A percentile compares a stretch with the other conserved stretches of the same genome.
These are phyloP conservation scores for Hermetia illucens DNA, from an alignment of 1,140 invertebrate species.

Conservation along the genomic window DNA sequence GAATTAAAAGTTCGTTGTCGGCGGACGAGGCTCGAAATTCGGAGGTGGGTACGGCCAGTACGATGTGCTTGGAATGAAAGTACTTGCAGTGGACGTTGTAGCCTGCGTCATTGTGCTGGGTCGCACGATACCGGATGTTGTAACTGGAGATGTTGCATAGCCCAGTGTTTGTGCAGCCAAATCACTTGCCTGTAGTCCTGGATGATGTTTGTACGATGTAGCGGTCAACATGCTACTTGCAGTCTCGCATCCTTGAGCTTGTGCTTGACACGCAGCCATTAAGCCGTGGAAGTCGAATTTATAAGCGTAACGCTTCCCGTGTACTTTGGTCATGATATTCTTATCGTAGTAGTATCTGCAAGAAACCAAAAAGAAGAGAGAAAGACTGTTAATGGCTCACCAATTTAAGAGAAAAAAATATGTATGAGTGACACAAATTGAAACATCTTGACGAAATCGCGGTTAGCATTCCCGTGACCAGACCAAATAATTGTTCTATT, in stretches of 20 bases:
- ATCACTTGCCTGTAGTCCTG: constrained; percentile 16
- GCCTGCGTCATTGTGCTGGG: constrained; percentile 20
- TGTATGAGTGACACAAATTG: no score
- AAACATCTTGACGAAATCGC: no score
- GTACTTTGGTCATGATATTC: constrained; percentile 92
- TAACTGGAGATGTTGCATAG: constrained; percentile 10
- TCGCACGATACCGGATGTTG: constrained; percentile 7
- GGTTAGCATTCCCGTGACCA: no score
- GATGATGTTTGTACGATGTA: constrained; percentile 19
- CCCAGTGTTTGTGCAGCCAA: constrained; percentile 8
- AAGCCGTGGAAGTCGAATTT: constrained; percentile 82
- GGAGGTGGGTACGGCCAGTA: constrained; percentile 30
- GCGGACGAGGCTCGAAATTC: constrained; percentile 28
- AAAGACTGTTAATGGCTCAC: constrained; percentile 1
- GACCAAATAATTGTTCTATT: background rate
- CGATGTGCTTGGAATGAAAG: constrained; percentile 19
- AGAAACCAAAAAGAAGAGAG: constrained; percentile 12
- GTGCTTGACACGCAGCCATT: constrained; percentile 69
- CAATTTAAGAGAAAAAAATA: constrained; percentile 1
- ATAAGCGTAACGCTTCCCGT: constrained; percentile 84
- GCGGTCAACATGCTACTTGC: constrained; percentile 22
- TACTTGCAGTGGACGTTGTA: constrained; percentile 10
- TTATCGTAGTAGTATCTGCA: constrained; percentile 96
- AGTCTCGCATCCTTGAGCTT: constrained; percentile 38
- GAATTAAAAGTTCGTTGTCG: no score